Evolutionary conservation across 2,888 invertebrate genomes (phyloP), one percentile per base, ranked within the genome.

Genomic region (Gastrophysa polygoni): DNA sequence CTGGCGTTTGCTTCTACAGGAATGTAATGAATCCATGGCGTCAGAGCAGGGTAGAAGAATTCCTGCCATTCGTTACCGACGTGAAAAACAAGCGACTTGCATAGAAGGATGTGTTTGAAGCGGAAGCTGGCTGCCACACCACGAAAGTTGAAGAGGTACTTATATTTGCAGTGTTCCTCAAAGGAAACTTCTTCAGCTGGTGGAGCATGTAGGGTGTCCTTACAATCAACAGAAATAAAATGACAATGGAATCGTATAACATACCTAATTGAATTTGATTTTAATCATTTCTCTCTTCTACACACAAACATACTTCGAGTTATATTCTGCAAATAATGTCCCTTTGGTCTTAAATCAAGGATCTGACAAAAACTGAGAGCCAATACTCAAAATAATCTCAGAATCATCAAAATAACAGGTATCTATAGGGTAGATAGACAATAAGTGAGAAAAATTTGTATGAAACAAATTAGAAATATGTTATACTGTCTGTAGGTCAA

Each of bases 91-190:
- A 97, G 81, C 0, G 96, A 96, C 72, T 91, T 89, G 78, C 98
- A 98, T 0, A 98, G 83, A 75, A 98, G 95, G 44, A 98, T 85
- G 82, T 98, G 97, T 79, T 97, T 97, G 57, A 96, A 89, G n/a
- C 98, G 87, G 77, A 98, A 98, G 80, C 96, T 97, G 8, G 98
- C 98, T 1, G 98, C 97, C 0, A 98, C 97, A 1, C 98, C 98
- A 68, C 97, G 88, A 78, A 95, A 98, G 83, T 98, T 98, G 78
- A 98, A 97, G 43, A 98, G 84, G 80, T 94, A 98, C 81, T 94
- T 95, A 81, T 90, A 97, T 80, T 89, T 88, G 81, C 98, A 98
- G 80, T 98, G 98, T 10, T 93, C 90, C 82, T 95, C 94, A 70
- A 98, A 89, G 0, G 91, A 86, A 0, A 95, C 90, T 83, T 97